These are phyloP conservation scores for Heliconius ethilla DNA, from an alignment of 2,888 invertebrate genomes.

Conservation along the genomic window DNA sequence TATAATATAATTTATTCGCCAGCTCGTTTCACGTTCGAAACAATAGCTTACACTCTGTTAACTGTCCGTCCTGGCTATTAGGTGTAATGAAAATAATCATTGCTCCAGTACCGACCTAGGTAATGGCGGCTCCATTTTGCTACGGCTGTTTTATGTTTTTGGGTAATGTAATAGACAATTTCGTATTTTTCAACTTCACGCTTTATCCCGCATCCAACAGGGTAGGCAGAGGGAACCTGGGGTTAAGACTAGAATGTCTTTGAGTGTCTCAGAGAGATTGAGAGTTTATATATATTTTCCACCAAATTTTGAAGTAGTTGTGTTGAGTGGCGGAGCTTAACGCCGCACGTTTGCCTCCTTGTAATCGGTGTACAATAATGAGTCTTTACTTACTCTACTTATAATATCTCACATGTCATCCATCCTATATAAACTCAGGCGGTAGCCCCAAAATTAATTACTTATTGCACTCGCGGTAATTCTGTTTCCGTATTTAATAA, in stretches of 20 bases:
- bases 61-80: slow-evolving; percentile 50
- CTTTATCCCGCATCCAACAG: too few species aligned
- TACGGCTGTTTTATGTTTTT: slow-evolving; percentile 44
- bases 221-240: too few species aligned
- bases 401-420: not conserved
- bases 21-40: not conserved
- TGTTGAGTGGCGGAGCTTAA: too few species aligned
- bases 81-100: slow-evolving; percentile 50
- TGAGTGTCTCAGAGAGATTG: too few species aligned
- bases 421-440: slow-evolving; percentile 20
- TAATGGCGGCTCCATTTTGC: slow-evolving; percentile 50
- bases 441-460: slow-evolving; percentile 41
- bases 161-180: slow-evolving; percentile 46
- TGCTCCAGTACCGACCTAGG: slow-evolving; percentile 49
- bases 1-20: not conserved
- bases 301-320: too few species aligned
- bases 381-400: not conserved
- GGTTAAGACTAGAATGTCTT: too few species aligned
- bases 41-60: slow-evolving; percentile 39
- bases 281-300: too few species aligned
- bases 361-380: too few species aligned
- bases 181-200: not conserved
- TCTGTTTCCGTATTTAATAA: slow-evolving; percentile 43
- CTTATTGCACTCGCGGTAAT: slow-evolving; percentile 43
- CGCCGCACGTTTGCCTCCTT: too few species aligned